phyloP scores from a whole-genome alignment of 2,113 vertebrate species.

The Xyrauchen texanus region DNA sequence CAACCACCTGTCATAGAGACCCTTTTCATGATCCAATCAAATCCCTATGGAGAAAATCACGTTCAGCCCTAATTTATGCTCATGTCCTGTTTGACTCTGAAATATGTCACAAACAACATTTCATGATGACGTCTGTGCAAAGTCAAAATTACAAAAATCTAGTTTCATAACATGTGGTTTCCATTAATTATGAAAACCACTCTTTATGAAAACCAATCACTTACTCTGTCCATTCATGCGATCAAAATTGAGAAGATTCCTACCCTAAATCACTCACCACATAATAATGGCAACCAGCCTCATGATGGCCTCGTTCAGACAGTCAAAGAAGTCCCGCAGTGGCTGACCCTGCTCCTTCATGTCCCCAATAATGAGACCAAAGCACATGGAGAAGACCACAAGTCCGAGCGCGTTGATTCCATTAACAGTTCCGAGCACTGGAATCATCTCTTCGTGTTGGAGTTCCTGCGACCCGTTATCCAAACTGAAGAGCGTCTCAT shows the following conservation, averaged over 20 bases:
- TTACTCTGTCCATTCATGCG: not conserved
- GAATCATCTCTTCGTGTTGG: slow-evolving; percentile 82
- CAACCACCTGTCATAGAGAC: too few relatives aligned
- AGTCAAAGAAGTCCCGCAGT: slow-evolving; percentile 91
- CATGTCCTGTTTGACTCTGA: too few relatives aligned
- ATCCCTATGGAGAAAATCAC: too few relatives aligned
- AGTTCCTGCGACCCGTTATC: slow-evolving; percentile 64
- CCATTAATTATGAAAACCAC: not conserved
- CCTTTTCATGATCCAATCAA: too few relatives aligned
- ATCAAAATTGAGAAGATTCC: not conserved
- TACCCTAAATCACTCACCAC: slow-evolving; percentile 79
- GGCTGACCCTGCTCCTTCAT: slow-evolving; percentile 92
- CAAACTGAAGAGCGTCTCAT: slow-evolving; percentile 71
- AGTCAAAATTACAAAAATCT: too few relatives aligned
- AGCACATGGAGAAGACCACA: slow-evolving; percentile 94
- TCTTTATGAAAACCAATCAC: not conserved
- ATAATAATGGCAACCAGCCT: slow-evolving; percentile 92
- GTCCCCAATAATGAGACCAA: slow-evolving; percentile 91
- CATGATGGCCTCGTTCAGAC: slow-evolving; percentile 96
- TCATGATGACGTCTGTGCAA: too few relatives aligned
- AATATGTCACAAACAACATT: too few relatives aligned
- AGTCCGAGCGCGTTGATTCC: slow-evolving; percentile 93
- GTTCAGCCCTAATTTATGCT: too few relatives aligned
- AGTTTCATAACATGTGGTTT: not conserved
- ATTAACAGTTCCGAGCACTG: slow-evolving; percentile 85